Base-by-base conservation (phyloP, 2,797 vertebrate genomes). In the Pelodytes ibericus region DNA sequence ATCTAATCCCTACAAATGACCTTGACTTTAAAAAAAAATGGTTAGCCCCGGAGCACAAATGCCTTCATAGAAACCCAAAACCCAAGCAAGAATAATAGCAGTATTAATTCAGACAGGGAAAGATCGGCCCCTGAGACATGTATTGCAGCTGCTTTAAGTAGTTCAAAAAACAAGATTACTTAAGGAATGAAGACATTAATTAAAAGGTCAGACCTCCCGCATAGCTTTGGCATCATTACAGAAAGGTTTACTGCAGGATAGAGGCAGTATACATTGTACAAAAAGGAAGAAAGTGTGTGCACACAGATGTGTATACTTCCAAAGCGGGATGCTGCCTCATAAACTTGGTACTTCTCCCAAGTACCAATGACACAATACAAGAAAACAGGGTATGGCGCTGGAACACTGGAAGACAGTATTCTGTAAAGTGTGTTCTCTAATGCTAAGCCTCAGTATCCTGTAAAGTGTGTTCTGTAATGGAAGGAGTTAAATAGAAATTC, bases 81-180 rank as follows among this genome's bases (percentile, higher is more conserved):
- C 85, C 83, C 84, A 87, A 89, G 87, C 85, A 89, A 79, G 67
- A 81, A 71, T 4, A 0, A 79, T 76, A 68, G 79, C 85, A 89
- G 89, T 89, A 89, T 89, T 89, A 88, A 88, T 86, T 76, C 82
- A 77, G 88, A 88, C 84, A 87, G 81, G 80, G 86, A 82, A 82
- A 87, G 83, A 80, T 18, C 22, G 33, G 13, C 75, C 69, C 75
- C 62, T 26, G 70, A 66, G 76, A 72, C 9, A 3, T 49, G 4
- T 15, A 44, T 31, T 25, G 20, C 67, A 65, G 67, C 49, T 70
- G 51, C n/a, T 31, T 53, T 36, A 58, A 78, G 39, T 64, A 62
- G 56, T 60, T 62, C 51, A 64, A 61, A 49, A 27, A 72, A 53
- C n/a, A 72, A 72, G 63, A 78, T 78, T 72, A 73, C 58, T 78